phyloP scores from a whole-genome alignment of 1,140 invertebrate species.

The Pseudomyrmex concolor region DNA sequence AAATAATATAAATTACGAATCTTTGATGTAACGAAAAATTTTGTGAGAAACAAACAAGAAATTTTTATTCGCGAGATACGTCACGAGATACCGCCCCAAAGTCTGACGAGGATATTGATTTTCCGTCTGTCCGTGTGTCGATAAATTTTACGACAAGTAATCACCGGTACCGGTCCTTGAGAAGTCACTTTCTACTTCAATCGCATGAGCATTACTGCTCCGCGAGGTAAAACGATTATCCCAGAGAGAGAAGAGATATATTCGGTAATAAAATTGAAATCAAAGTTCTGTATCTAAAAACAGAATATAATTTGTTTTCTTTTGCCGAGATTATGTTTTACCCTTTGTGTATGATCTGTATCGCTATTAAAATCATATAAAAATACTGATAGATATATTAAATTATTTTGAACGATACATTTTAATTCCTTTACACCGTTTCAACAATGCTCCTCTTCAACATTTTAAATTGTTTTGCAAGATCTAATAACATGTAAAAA shows the following conservation, averaged over 20 bases:
- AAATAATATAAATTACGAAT: no score
- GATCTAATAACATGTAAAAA: no score
- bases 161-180: neutral
- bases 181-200: conserved; percentile 22
- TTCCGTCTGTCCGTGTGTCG: conserved; percentile 23
- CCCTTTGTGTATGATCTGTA: no score
- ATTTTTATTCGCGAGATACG: neutral
- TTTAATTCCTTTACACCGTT: no score
- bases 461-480: no score
- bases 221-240: neutral
- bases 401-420: no score
- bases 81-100: conserved; percentile 4
- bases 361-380: no score
- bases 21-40: no score
- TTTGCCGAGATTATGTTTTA: neutral
- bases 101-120: conserved; percentile 59
- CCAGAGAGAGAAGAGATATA: neutral
- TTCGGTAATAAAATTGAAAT: conserved; percentile 16
- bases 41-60: neutral
- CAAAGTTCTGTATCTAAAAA: neutral
- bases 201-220: neutral
- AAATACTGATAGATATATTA: no score
- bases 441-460: no score
- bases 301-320: no score
- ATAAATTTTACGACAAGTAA: conserved; percentile 49